These are phyloP conservation scores for Lithophane leautieri DNA, from an alignment of 2,888 invertebrate species.

Conservation along the genomic window DNA sequence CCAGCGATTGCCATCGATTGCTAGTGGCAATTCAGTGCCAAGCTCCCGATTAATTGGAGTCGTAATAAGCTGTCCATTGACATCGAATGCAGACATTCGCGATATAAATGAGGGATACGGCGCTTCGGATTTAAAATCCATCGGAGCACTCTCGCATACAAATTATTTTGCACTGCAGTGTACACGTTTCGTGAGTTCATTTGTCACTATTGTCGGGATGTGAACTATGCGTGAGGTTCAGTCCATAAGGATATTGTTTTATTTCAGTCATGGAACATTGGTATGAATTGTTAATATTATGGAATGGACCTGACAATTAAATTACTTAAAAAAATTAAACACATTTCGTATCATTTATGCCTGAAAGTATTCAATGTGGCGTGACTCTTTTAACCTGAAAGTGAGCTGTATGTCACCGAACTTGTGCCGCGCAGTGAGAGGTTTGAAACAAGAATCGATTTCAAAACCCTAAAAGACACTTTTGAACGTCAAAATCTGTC, in stretches of 20 bases:
- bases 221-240: neutral
- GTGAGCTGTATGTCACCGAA: neutral
- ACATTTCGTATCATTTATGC: neutral
- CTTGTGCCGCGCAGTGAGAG: neutral
- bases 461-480: neutral
- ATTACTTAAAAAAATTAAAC: neutral
- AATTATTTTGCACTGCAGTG: constrained; percentile 66
- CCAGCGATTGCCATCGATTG: constrained; percentile 53
- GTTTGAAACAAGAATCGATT: neutral
- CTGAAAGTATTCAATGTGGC: neutral
- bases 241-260: neutral
- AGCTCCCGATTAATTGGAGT: constrained; percentile 57
- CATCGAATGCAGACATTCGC: constrained; percentile 44
- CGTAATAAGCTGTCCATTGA: constrained; percentile 63
- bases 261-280: neutral
- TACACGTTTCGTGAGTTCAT: constrained; percentile 43
- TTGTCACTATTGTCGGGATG: constrained; percentile 48
- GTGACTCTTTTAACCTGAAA: neutral
- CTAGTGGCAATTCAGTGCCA: constrained; percentile 40
- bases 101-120: constrained; percentile 54
- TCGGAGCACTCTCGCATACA: constrained; percentile 60
- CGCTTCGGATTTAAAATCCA: constrained; percentile 61
- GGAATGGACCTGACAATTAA: neutral
- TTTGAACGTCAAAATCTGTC: neutral
- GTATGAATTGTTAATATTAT: neutral